Base-by-base conservation (phyloP, 2,113 vertebrate species). In the Sterna hirundo region DNA sequence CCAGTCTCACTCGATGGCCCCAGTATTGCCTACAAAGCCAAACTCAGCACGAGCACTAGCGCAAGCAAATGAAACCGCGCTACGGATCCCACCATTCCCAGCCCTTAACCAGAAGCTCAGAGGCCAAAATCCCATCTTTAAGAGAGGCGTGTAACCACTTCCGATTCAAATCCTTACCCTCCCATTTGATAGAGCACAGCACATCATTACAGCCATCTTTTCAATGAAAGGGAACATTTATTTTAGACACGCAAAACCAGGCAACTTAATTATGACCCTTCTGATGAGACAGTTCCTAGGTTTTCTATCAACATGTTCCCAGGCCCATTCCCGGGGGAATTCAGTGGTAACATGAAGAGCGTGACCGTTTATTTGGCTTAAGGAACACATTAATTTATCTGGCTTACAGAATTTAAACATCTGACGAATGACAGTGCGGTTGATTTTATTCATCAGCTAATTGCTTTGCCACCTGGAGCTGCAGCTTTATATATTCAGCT, bases 391-490 rank as follows among this genome's bases (percentile, higher is more conserved):
- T 99, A 98, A 99, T 99, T 98, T 98, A 98, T 98, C 98, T 97
- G 98, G 98, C 98, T 98, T 98, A 98, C 97, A 99, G 99, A 99
- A 99, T 99, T 99, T 99, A 99, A 99, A 98, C 98, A 99, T 98
- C 98, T 98, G 98, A 98, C 97, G 95, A 98, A 98, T 98, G 98
- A 98, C 98, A 97, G 97, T 98, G 98, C 96, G 97, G 98, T 98
- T 99, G 98, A 98, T 99, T 99, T 99, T 99, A 99, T 99, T 99
- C 99, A 99, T 99, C 98, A 98, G 98, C 98, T 99, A 99, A 99
- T 99, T 99, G 99, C 99, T 98, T 98, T 98, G 98, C 99, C 99
- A 98, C 99, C 98, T 98, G 99, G 99, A 99, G 99, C 98, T 94
- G 94, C 97, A 98, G 98, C 98, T 98, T 99, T 99, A 99, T 99